These are phyloP conservation scores for Poeciliopsis gracilis DNA, from an alignment of 2,797 vertebrate species.

Conservation along the genomic window DNA sequence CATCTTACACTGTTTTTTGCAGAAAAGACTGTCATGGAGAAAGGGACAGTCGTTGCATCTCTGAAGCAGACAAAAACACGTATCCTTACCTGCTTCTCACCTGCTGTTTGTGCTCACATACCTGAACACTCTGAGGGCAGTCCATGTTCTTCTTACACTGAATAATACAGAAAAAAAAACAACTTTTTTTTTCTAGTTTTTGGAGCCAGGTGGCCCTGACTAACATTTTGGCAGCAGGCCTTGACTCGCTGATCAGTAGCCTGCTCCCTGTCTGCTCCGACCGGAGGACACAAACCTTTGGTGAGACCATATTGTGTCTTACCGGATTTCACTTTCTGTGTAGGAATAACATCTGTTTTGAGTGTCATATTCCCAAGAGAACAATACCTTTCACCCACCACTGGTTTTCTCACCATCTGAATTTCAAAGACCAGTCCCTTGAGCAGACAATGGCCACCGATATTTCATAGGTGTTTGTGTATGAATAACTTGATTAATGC, in stretches of 20 bases:
- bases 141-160: neutral
- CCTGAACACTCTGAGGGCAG: neutral
- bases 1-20: neutral
- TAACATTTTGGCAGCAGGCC: constrained; percentile 49
- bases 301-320: constrained; percentile 61
- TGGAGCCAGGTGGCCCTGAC: constrained; percentile 54
- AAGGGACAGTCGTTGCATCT: neutral
- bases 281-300: constrained; percentile 67
- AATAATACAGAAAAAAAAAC: neutral
- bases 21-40: neutral
- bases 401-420: constrained; percentile 61
- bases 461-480: constrained; percentile 61
- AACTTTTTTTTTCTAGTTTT: constrained; percentile 4
- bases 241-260: constrained; percentile 53
- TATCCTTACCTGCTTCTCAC: neutral
- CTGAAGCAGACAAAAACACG: neutral
- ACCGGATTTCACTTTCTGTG: constrained; percentile 49
- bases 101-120: constrained; percentile 9
- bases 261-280: constrained; percentile 59
- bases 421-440: constrained; percentile 59
- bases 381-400: constrained; percentile 57
- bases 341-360: constrained; percentile 70
- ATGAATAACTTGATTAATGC: constrained; percentile 63
- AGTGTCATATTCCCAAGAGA: constrained; percentile 71
- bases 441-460: constrained; percentile 61